Percentiles rank a stretch among this genome's conserved stretches.
These are phyloP conservation scores for Calcarius lapponicus DNA, from an alignment of 2,797 vertebrate genomes.

Conservation along the genomic window DNA sequence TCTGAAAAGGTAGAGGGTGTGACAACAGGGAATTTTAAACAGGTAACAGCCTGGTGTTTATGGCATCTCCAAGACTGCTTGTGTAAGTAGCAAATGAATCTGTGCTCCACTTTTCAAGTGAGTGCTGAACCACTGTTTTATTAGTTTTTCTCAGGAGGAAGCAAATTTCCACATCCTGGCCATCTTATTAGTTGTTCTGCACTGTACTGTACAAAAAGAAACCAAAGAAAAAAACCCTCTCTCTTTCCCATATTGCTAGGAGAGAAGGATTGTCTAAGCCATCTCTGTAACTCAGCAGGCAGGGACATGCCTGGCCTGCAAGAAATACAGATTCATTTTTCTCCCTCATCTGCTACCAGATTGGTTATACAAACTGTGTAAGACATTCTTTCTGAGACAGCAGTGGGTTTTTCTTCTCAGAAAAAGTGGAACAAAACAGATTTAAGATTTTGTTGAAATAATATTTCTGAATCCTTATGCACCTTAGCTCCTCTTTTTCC, in stretches of 20 bases:
- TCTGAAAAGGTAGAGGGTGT: background rate
- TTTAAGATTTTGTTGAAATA: background rate
- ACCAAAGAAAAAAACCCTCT: rapidly evolving
- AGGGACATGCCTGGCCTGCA: background rate
- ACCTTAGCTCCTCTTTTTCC: background rate
- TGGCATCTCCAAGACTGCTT: background rate
- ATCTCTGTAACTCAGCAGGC: background rate
- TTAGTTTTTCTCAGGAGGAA: background rate
- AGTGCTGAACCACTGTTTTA: background rate
- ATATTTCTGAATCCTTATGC: background rate
- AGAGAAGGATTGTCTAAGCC: background rate
- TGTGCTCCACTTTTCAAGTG: background rate
- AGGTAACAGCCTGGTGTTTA: background rate
- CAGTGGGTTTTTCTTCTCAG: background rate
- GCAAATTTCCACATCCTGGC: background rate
- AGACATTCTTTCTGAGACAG: background rate
- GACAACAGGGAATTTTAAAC: background rate
- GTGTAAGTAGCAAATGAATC: background rate
- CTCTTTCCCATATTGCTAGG: background rate
- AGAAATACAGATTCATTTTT: background rate
- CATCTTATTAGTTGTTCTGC: background rate
- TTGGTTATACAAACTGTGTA: background rate
- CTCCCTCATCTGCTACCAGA: background rate
- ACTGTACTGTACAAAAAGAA: background rate
- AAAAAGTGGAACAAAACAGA: background rate